A percentile compares a stretch with the other conserved stretches of the same genome.
Evolutionary conservation across 2,888 invertebrate genomes (phyloP).

Genomic region (Volucella inanis): DNA sequence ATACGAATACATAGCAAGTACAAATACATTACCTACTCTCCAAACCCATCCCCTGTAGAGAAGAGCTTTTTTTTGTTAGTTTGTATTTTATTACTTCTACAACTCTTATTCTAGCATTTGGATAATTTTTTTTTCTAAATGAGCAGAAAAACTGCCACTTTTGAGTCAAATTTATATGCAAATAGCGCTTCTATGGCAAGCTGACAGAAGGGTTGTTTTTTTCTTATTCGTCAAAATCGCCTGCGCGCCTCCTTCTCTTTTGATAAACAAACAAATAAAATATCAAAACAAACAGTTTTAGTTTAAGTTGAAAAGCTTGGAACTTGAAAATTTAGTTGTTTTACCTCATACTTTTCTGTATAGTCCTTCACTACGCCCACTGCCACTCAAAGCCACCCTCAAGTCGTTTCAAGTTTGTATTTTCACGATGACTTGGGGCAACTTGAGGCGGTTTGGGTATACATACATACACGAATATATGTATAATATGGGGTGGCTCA

Average conservation of each 20-base stretch:
- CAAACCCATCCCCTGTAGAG: constrained; percentile 30
- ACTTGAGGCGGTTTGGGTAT: constrained; percentile 40
- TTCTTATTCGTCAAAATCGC: background rate
- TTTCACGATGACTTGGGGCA: background rate
- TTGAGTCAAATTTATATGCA: constrained; percentile 64
- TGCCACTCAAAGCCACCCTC: constrained; percentile 27
- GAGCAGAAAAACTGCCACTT: constrained; percentile 68
- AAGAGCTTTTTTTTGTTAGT: constrained; percentile 50
- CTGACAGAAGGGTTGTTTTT: constrained; percentile 28
- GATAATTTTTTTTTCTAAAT: constrained; percentile 68
- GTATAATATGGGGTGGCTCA: constrained; percentile 12
- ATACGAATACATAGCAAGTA: constrained; percentile 3
- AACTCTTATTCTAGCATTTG: constrained; percentile 66
- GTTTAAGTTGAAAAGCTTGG: constrained; percentile 61
- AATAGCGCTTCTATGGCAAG: constrained; percentile 48
- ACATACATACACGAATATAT: constrained; percentile 8
- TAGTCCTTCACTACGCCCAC: constrained; percentile 6
- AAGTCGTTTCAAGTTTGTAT: constrained; percentile 57
- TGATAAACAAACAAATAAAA: constrained; percentile 65
- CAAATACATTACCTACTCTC: background rate
- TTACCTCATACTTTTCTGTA: constrained; percentile 6
- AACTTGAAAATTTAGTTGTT: constrained; percentile 65
- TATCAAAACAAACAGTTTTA: constrained; percentile 69
- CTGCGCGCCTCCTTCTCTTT: background rate
- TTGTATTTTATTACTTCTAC: constrained; percentile 67